phyloP scores from a whole-genome alignment of 2,113 vertebrate species.

The Meleagris gallopavo region DNA sequence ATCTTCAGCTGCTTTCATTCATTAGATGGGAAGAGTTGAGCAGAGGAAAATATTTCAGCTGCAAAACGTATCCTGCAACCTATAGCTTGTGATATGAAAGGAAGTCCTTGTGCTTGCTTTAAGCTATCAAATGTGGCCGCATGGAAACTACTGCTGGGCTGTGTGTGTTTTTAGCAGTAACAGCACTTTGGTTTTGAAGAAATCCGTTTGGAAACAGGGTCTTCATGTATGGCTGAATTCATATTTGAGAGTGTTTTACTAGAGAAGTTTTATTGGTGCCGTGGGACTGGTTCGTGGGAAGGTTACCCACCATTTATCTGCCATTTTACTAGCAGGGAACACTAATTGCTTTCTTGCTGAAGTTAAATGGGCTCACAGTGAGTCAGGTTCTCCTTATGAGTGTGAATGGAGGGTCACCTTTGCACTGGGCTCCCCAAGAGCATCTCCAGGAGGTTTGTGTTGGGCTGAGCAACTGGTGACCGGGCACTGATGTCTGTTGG shows the following conservation, averaged over 20 bases:
- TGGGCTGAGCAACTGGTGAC: not conserved
- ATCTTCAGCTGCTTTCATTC: not conserved
- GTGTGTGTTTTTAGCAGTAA: not conserved
- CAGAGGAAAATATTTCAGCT: not conserved
- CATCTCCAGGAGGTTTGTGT: not conserved
- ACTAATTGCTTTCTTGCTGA: not conserved
- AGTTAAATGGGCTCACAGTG: not conserved
- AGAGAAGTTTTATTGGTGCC: not conserved
- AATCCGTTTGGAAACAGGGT: not conserved
- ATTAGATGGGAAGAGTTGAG: not conserved
- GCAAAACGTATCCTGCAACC: not conserved
- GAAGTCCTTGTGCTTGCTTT: not conserved
- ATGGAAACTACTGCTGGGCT: not conserved
- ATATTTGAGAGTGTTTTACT: not conserved
- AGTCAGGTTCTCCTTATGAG: not conserved
- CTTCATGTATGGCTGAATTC: not conserved
- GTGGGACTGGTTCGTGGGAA: not conserved
- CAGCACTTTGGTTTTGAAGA: not conserved
- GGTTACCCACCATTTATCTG: not conserved
- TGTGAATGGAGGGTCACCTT: not conserved
- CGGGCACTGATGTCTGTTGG: accelerated
- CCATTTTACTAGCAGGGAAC: not conserved
- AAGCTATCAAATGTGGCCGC: not conserved
- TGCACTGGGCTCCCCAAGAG: not conserved
- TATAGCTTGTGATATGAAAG: not conserved